Conservation (phyloP, 2,113 vertebrate genomes). For the Alexandromys fortis region DNA sequence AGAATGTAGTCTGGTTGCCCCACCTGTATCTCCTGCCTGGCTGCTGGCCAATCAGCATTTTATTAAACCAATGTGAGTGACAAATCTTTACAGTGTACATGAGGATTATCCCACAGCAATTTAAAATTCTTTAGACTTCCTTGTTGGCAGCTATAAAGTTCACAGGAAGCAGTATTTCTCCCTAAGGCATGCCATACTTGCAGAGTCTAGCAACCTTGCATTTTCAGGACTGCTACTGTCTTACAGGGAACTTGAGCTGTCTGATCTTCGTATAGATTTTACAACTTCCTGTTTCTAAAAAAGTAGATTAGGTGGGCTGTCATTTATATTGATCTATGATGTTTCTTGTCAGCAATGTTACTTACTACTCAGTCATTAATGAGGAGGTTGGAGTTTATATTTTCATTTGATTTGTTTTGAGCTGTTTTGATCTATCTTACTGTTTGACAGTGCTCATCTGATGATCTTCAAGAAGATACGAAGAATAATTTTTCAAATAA, state of each 20-base stretch:
- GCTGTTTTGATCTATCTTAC: neutral
- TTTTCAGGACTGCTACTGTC: neutral
- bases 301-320: neutral
- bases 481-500: conserved; percentile 37
- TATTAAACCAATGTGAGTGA: too few species aligned
- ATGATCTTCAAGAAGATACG: conserved; percentile 27
- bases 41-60: too few species aligned
- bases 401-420: neutral
- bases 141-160: neutral
- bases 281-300: neutral
- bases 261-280: neutral
- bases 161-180: neutral
- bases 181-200: neutral
- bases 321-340: neutral
- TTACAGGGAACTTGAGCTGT: neutral
- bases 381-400: neutral
- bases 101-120: neutral
- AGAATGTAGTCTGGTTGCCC: too few species aligned
- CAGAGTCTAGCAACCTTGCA: neutral
- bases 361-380: neutral
- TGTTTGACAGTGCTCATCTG: conserved; percentile 16
- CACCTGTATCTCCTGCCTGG: too few species aligned
- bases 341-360: neutral
- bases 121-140: conserved; percentile 45
- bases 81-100: too few species aligned